These are phyloP conservation scores for Nomada fabriciana DNA, from an alignment of 2,888 invertebrate genomes.

Conservation along the genomic window DNA sequence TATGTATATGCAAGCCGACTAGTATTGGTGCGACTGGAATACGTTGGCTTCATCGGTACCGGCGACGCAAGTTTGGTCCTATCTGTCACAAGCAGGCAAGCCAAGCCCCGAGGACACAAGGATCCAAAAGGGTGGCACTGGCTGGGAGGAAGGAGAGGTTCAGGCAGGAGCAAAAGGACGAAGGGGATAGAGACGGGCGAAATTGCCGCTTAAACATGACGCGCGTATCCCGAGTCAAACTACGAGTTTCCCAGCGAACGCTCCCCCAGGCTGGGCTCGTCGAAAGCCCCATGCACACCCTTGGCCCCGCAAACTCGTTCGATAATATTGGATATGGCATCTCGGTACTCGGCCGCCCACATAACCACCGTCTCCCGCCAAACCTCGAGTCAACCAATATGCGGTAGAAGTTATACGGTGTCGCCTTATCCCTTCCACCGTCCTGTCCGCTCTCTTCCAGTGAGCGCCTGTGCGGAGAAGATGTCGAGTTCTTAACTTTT, in stretches of 20 bases:
- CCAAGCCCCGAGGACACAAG: slow-evolving; percentile 65
- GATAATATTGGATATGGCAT: slow-evolving; percentile 76
- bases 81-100: slow-evolving; percentile 72
- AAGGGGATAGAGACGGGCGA: slow-evolving; percentile 49
- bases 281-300: slow-evolving; percentile 57
- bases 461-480: slow-evolving; percentile 53
- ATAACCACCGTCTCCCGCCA: slow-evolving; percentile 55
- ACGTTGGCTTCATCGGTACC: slow-evolving; percentile 55
- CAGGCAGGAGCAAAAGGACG: slow-evolving; percentile 18
- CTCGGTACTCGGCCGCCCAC: slow-evolving; percentile 51
- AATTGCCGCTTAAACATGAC: slow-evolving; percentile 78
- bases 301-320: slow-evolving; percentile 63
- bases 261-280: slow-evolving; percentile 42
- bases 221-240: slow-evolving; percentile 74
- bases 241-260: slow-evolving; percentile 71
- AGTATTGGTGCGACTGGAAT: slow-evolving; percentile 71
- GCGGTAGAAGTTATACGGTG: slow-evolving; percentile 74
- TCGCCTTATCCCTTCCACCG: slow-evolving; percentile 58
- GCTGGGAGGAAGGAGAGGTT: slow-evolving; percentile 20
- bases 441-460: slow-evolving; percentile 20
- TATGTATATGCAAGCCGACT: slow-evolving; percentile 14
- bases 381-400: slow-evolving; percentile 70
- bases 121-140: slow-evolving; percentile 66
- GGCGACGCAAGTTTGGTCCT: slow-evolving; percentile 65
- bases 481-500: slow-evolving; percentile 75